Evolutionary conservation across 2,113 vertebrate genomes (phyloP).

Genomic region (Nycticebus coucang): DNA sequence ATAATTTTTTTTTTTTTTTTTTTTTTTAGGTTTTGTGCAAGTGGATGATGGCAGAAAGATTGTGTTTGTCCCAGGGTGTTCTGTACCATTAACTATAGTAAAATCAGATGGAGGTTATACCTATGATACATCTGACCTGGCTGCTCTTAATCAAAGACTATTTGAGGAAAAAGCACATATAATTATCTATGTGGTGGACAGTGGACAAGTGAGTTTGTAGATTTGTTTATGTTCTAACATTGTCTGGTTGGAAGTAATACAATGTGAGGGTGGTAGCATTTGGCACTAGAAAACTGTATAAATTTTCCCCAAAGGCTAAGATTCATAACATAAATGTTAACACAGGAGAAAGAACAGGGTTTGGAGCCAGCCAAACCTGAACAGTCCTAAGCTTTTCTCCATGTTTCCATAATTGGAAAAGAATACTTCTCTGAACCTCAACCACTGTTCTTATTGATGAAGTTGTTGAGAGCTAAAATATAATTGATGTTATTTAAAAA

Average conservation of each 20-base stretch:
- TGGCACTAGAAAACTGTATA: background rate
- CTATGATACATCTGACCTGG: constrained; percentile 97
- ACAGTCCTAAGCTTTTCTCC: background rate
- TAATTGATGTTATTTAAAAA: background rate
- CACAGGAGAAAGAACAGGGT: background rate
- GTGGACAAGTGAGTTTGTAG: constrained; percentile 90
- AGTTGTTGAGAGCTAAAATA: background rate
- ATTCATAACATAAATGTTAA: background rate
- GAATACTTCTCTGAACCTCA: background rate
- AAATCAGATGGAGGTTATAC: constrained; percentile 98
- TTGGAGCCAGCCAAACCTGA: background rate
- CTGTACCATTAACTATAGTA: constrained; percentile 93
- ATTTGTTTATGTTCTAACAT: background rate
- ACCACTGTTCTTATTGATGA: background rate
- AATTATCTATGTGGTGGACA: constrained; percentile 96
- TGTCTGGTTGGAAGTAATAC: background rate
- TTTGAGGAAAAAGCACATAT: constrained; percentile 91
- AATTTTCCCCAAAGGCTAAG: background rate
- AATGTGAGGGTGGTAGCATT: background rate
- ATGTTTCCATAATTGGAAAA: background rate
- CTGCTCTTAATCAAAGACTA: constrained; percentile 92
- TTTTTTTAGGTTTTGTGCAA: constrained; percentile 89
- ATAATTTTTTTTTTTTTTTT: background rate
- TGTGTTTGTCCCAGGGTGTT: constrained; percentile 91
- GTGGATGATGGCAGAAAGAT: constrained; percentile 95